A percentile compares a stretch with the other conserved stretches of the same genome.
Conservation (phyloP, 2,888 invertebrate species). For the Aquatica leii region DNA sequence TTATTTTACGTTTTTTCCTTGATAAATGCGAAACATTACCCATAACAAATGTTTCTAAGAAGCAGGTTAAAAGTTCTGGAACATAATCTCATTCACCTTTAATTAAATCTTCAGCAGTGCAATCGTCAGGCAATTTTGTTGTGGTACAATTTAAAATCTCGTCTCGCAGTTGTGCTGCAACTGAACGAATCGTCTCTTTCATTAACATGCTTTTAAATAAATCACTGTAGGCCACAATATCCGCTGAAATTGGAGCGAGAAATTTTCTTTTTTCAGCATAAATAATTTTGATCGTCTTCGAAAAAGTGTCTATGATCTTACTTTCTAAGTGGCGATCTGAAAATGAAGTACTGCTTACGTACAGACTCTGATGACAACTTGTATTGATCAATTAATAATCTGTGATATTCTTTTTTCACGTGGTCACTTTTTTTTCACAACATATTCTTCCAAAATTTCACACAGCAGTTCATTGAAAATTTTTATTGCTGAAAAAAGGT, state of each 20-base stretch:
- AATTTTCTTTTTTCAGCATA: too few relatives aligned
- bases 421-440: slow-evolving; percentile 43
- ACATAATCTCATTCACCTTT: slow-evolving; percentile 42
- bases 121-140: slow-evolving; percentile 43
- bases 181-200: slow-evolving; percentile 44
- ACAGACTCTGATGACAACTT: background rate
- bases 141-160: slow-evolving; percentile 43
- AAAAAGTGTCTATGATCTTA: too few relatives aligned
- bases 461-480: slow-evolving; percentile 40
- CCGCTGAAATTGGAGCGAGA: background rate
- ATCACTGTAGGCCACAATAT: too few relatives aligned
- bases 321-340: too few relatives aligned
- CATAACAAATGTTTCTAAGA: slow-evolving; percentile 37
- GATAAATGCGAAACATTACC: too few relatives aligned
- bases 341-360: background rate
- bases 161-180: slow-evolving; percentile 44
- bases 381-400: slow-evolving; percentile 40
- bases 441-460: slow-evolving; percentile 42
- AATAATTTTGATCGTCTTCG: background rate
- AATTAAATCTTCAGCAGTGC: slow-evolving; percentile 42
- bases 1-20: too few relatives aligned
- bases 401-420: slow-evolving; percentile 44
- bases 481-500: too few relatives aligned
- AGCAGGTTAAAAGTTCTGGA: slow-evolving; percentile 40
- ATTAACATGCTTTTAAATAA: slow-evolving; percentile 45